These are phyloP conservation scores for Apocrypta bakeri DNA, from an alignment of 1,140 invertebrate genomes.

Conservation along the genomic window DNA sequence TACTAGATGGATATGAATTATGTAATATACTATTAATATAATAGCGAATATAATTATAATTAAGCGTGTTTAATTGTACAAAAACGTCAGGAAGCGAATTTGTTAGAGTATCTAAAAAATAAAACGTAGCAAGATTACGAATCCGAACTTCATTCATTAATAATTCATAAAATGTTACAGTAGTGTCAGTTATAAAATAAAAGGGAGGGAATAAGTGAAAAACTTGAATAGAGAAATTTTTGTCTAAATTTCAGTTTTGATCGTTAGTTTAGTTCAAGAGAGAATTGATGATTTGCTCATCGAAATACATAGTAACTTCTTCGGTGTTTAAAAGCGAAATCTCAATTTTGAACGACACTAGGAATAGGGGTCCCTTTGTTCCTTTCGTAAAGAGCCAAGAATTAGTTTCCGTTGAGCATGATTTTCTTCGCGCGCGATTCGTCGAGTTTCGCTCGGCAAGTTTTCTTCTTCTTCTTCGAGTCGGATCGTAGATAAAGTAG, in stretches of 20 bases:
- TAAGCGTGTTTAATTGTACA: too few species aligned
- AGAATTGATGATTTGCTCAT: background rate
- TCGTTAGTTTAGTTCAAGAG: background rate
- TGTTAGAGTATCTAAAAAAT: too few species aligned
- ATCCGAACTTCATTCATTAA: too few species aligned
- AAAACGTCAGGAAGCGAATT: too few species aligned
- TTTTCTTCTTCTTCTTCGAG: background rate
- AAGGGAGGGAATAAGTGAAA: too few species aligned
- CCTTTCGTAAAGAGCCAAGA: background rate
- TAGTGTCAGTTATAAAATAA: background rate
- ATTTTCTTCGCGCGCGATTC: background rate
- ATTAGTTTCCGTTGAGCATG: background rate
- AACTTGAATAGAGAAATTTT: too few species aligned
- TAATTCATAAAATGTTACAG: too few species aligned
- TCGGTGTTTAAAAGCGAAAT: background rate
- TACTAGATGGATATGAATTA: too few species aligned
- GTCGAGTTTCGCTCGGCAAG: conserved; percentile 5
- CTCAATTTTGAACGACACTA: background rate
- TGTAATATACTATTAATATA: too few species aligned
- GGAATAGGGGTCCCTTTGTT: background rate
- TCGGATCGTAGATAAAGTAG: background rate
- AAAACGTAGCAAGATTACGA: too few species aligned
- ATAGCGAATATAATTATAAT: too few species aligned
- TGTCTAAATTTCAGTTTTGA: background rate
- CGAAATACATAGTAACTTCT: too few species aligned